Evolutionary conservation across 2,113 vertebrate genomes (phyloP).

Genomic region (Phyllostomus discolor): DNA sequence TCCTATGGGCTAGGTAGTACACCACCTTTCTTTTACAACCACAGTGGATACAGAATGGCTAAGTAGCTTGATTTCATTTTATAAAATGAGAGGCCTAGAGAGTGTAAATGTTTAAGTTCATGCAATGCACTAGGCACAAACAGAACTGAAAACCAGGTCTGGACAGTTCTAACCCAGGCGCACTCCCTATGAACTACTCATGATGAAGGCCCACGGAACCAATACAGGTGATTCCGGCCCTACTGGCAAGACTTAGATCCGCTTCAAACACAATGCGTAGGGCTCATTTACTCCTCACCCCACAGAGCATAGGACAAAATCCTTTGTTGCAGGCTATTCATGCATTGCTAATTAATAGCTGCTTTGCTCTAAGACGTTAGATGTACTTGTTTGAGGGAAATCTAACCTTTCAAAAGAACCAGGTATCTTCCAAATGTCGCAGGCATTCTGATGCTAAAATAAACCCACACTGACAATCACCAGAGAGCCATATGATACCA

Average conservation of each 20-base stretch:
- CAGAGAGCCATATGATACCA: neutral
- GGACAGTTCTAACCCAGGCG: neutral
- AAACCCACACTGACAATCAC: neutral
- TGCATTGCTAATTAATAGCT: neutral
- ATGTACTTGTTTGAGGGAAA: neutral
- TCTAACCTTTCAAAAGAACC: neutral
- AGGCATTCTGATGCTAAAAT: neutral
- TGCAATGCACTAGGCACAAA: neutral
- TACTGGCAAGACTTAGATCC: neutral
- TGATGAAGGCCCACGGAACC: neutral
- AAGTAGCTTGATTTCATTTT: neutral
- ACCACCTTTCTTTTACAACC: neutral
- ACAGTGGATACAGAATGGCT: neutral
- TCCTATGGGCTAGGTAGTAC: neutral
- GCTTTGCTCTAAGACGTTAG: neutral
- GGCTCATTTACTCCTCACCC: neutral
- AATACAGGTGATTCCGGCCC: neutral
- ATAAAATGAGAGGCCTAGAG: neutral
- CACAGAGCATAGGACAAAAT: neutral
- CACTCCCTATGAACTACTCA: neutral
- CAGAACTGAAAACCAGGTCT: neutral
- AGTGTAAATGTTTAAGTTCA: neutral
- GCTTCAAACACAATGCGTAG: neutral
- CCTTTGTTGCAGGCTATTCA: neutral
- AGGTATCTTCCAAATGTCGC: neutral